Percentiles rank a stretch among this genome's conserved stretches.
phyloP scores from a whole-genome alignment of 2,888 invertebrate genomes.

The Tipula confusa region DNA sequence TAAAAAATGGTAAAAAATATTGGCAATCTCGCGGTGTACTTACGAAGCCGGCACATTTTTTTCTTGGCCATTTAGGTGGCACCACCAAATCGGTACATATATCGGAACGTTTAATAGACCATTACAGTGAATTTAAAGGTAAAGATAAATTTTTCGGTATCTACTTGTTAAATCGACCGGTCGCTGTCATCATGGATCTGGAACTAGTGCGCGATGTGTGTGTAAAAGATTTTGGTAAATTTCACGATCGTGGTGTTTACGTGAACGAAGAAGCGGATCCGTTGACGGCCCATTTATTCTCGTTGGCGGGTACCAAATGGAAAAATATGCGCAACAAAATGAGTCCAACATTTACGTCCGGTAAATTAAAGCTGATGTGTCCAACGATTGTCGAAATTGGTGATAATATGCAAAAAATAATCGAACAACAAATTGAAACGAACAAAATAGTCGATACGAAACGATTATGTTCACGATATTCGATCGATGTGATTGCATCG shows the following conservation, averaged over 20 bases:
- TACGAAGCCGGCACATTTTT: background rate
- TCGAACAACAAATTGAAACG: background rate
- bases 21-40: background rate
- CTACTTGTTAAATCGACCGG: conserved; percentile 59
- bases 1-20: background rate
- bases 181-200: conserved; percentile 58
- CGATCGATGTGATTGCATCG: background rate
- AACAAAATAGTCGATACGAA: background rate
- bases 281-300: conserved; percentile 58
- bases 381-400: conserved; percentile 39
- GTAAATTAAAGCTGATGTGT: conserved; percentile 38
- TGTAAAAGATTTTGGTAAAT: conserved; percentile 59
- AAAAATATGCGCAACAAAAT: conserved; percentile 58
- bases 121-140: conserved; percentile 54
- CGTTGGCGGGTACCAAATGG: conserved; percentile 58
- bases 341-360: conserved; percentile 63
- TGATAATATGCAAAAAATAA: background rate
- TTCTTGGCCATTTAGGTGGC: background rate
- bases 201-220: conserved; percentile 58
- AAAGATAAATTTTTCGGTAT: conserved; percentile 53
- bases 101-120: conserved; percentile 41
- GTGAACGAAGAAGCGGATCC: conserved; percentile 60
- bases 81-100: background rate
- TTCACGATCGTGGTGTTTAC: conserved; percentile 62
- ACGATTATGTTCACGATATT: background rate